Evolutionary conservation across 1,140 invertebrate genomes (phyloP).

Genomic region (Atta texana): DNA sequence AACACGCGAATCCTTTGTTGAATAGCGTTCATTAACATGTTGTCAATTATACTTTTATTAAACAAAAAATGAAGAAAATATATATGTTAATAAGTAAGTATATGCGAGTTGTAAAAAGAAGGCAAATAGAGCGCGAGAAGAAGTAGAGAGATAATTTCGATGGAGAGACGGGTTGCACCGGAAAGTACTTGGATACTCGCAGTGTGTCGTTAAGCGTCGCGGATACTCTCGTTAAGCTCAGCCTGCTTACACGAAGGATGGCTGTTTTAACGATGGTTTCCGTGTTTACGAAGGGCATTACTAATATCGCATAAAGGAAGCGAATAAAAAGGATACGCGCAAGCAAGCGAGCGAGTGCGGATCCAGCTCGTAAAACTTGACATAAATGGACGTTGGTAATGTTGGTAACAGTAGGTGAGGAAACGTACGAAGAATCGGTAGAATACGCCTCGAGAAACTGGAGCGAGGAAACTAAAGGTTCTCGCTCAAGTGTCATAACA

Average conservation of each 20-base stretch:
- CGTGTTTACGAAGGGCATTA: slow-evolving; percentile 68
- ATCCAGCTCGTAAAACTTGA: slow-evolving; percentile 11
- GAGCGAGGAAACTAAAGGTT: slow-evolving; percentile 20
- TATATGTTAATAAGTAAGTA: not conserved
- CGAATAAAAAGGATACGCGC: slow-evolving; percentile 45
- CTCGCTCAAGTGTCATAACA: not conserved
- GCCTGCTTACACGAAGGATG: slow-evolving; percentile 24
- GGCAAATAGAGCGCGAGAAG: not conserved
- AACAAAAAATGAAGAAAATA: not conserved
- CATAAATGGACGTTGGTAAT: not conserved
- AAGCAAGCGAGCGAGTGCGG: not conserved
- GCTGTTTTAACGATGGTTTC: slow-evolving; percentile 62
- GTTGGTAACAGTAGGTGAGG: not conserved
- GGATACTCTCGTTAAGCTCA: slow-evolving; percentile 60
- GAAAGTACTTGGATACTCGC: slow-evolving; percentile 46
- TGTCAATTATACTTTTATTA: slow-evolving; percentile 6
- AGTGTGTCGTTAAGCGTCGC: slow-evolving; percentile 56
- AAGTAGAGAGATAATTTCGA: not conserved
- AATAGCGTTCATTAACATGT: not conserved
- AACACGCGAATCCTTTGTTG: not conserved
- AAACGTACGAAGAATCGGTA: not conserved
- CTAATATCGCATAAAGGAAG: slow-evolving; percentile 40
- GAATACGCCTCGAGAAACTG: not conserved
- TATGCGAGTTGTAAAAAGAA: slow-evolving; percentile 1
- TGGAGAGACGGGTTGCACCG: not conserved